Conservation (phyloP, 1,140 invertebrate genomes). For the Leptinotarsa lineolata region DNA sequence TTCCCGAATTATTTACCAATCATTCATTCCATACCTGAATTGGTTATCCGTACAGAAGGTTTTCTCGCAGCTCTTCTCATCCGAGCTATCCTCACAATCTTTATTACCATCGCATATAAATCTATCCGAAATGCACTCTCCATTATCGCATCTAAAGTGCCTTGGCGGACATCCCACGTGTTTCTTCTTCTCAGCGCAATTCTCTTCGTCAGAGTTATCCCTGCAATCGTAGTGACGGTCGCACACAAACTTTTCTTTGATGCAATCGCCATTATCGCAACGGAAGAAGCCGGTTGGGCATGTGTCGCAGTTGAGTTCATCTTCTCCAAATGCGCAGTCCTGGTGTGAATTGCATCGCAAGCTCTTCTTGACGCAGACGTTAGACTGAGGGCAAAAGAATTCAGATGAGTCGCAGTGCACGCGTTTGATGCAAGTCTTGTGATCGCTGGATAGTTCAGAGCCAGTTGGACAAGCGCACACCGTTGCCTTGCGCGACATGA, state of each 20-base stretch:
- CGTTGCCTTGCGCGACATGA: constrained; percentile 50
- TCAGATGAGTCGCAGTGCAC: constrained; percentile 59
- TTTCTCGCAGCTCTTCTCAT: constrained; percentile 62
- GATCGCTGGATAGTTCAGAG: constrained; percentile 58
- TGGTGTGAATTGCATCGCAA: constrained; percentile 71
- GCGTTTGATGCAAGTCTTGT: constrained; percentile 59
- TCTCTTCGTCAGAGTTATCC: constrained; percentile 76
- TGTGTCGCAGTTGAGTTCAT: constrained; percentile 67
- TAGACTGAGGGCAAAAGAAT: constrained; percentile 64
- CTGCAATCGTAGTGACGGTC: constrained; percentile 75
- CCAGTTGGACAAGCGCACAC: constrained; percentile 66
- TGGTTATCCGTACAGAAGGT: constrained; percentile 51
- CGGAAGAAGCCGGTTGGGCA: constrained; percentile 57
- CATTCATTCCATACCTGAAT: constrained; percentile 44
- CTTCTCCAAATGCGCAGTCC: constrained; percentile 71
- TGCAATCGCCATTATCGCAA: constrained; percentile 63
- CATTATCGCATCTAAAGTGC: constrained; percentile 61
- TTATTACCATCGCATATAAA: constrained; percentile 72
- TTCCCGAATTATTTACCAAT: neutral
- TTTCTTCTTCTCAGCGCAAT: constrained; percentile 58
- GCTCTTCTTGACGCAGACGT: constrained; percentile 64
- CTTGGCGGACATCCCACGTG: constrained; percentile 41
- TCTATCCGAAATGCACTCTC: constrained; percentile 65
- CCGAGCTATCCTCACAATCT: constrained; percentile 80
- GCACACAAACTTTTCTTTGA: constrained; percentile 63